Evolutionary conservation across 2,888 invertebrate species (phyloP), one percentile per base, ranked within the genome.

Genomic region (Melitaea athalia): DNA sequence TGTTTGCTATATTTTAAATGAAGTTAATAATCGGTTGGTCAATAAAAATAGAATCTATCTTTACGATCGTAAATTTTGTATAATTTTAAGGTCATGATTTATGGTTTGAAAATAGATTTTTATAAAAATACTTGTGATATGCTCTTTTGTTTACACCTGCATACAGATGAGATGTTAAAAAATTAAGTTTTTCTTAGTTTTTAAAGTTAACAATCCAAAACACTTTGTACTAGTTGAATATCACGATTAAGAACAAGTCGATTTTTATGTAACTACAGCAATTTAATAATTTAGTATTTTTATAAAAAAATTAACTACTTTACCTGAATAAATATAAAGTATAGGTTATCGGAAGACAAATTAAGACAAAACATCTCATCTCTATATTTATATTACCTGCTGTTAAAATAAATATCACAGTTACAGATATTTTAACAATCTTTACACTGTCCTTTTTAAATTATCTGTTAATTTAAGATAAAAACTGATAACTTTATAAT

Each of bases 381-480:
- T 61, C 67, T 72, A 75, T 62, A 74, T 69, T 57, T 42, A 38
- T 63, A 64, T 59, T 53, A 75, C 73, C 76, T 70, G 64, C 64
- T 71, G 69, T 74, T 74, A 72, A 77, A 76, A 75, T 77, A 76
- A 76, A 75, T 81, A 81, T 81, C 81, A 81, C 81, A 81, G 81
- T 79, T 78, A 74, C 73, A 78, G 74, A 76, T 75, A 74, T 74
- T 72, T 72, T 38, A 63, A 67, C 45, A 59, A 67, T 65, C 49
- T 69, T 67, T 11, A 68, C 33, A 45, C 45, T 45, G 42, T 17
- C 6, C 33, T 49, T 14, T 49, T 14, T 2, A 49, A 49, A n/a
- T 4, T n/a, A 49, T 47, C 12, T 47, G 12, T 45, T 14, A 45
- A 11, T 14, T 45, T 14, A 45, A 45, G 11, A 11, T 14, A 14